Base-by-base conservation (phyloP, 2,797 vertebrate genomes). In the Kryptolebias ocellatus region DNA sequence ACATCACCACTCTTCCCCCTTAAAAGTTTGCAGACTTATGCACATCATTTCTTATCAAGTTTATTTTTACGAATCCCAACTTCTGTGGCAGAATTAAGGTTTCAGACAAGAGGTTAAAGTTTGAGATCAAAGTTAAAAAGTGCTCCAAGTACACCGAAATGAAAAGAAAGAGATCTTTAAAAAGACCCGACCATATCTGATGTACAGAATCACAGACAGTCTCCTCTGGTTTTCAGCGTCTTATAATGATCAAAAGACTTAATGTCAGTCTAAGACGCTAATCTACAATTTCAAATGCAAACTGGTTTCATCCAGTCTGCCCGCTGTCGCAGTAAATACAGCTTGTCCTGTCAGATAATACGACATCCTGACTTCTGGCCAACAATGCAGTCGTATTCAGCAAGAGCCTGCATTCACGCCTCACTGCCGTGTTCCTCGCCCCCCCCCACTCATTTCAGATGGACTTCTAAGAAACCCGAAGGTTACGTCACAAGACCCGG, bases 381-480 rank as follows among this genome's bases (percentile, higher is more conserved):
- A 81, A 77, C 76, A 86, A 83, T 74, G 58, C 75, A 2, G 24
- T 66, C 55, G 71, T 52, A 72, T 72, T 78, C 62, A 59, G 69
- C 73, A 74, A 75, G 85, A 74, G 68, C 62, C 81, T 65, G 78
- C 64, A 53, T 74, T 90, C 75, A 70, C 89, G 90, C 86, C 90
- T 81, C 76, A 84, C 78, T 77, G 87, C 72, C 42, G 90, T 34
- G 75, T 90, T 92, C 76, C 83, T 83, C 79, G 79, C 81, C 20
- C 20, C 79, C 81, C 64, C 72, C 79, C 68, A 80, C 80, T 76
- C 42, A 51, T 80, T 85, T 88, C 81, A 78, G 77, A 53, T 15
- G 20, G 54, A 59, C 73, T 92, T 91, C 89, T 90, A 78, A 81
- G 85, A 91, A 91, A 84, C 20, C 37, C 53, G 27, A 11, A 27